phyloP scores from a whole-genome alignment of 2,113 vertebrate species.

The Probosciger aterrimus region DNA sequence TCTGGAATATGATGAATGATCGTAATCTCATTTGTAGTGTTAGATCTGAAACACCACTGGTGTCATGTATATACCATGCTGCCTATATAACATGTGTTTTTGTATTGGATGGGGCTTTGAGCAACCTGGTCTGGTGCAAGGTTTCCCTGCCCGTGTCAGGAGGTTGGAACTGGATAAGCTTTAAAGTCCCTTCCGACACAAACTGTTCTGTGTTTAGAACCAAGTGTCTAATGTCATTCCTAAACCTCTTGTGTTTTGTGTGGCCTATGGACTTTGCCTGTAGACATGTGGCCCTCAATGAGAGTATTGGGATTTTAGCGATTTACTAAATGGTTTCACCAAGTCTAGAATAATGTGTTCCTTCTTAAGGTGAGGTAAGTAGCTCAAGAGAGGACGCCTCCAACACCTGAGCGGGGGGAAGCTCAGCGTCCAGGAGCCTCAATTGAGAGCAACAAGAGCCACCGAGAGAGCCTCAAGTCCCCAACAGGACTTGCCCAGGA shows the following conservation, averaged over 20 bases:
- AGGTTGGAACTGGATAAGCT: not conserved
- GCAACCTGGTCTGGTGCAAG: not conserved
- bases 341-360: not conserved
- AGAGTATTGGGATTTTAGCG: not conserved
- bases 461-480: too few species aligned
- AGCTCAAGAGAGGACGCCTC: too few species aligned
- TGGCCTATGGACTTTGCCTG: rapidly evolving
- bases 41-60: not conserved
- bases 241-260: not conserved
- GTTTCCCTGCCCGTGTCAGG: not conserved
- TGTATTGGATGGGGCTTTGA: not conserved
- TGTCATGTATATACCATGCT: rapidly evolving
- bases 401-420: too few species aligned
- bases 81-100: rapidly evolving
- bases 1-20: not conserved
- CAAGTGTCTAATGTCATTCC: not conserved
- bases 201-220: not conserved
- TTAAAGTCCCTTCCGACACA: not conserved
- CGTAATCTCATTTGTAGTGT: not conserved
- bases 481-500: too few species aligned
- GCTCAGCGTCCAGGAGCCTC: too few species aligned
- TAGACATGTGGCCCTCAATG: rapidly evolving
- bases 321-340: not conserved
- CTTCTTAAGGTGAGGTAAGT: not conserved
- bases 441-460: too few species aligned